Evolutionary conservation across 1,140 invertebrate genomes (phyloP).

Genomic region (Ceratosolen fusciceps): DNA sequence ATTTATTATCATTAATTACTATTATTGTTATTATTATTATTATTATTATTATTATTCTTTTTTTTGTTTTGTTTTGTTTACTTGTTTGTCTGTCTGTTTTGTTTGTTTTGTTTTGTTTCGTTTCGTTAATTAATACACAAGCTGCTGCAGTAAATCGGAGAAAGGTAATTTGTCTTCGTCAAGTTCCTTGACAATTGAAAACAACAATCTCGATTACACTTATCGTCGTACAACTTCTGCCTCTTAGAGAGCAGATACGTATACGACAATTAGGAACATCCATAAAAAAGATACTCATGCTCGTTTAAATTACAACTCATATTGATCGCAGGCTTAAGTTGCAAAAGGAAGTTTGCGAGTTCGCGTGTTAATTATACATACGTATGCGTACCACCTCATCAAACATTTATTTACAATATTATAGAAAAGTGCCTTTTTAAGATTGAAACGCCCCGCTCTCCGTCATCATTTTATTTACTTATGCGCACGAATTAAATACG

Average conservation of each 20-base stretch:
- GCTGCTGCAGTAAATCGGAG: slow-evolving; percentile 38
- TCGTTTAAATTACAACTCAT: slow-evolving; percentile 48
- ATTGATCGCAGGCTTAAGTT: slow-evolving; percentile 34
- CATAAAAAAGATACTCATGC: slow-evolving; percentile 45
- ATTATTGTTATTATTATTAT: too few relatives aligned
- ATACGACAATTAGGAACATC: slow-evolving; percentile 48
- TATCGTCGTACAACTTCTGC: slow-evolving; percentile 26
- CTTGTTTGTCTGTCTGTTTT: too few relatives aligned
- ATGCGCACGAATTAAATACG: slow-evolving; percentile 27
- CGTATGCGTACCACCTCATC: slow-evolving; percentile 34
- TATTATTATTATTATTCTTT: too few relatives aligned
- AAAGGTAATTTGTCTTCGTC: slow-evolving; percentile 41
- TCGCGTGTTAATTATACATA: slow-evolving; percentile 46
- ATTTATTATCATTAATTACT: too few relatives aligned
- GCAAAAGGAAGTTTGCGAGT: slow-evolving; percentile 39
- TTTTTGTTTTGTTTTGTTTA: too few relatives aligned
- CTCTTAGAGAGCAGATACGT: slow-evolving; percentile 22
- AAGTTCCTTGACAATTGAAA: slow-evolving; percentile 38
- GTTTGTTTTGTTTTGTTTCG: too few relatives aligned
- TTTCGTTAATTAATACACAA: slow-evolving; percentile 39
- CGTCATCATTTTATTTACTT: slow-evolving; percentile 35
- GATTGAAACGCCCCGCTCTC: slow-evolving; percentile 38
- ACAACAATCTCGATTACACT: slow-evolving; percentile 43
- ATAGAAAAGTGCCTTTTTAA: slow-evolving; percentile 45
- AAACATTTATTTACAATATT: slow-evolving; percentile 48